Percentiles rank a stretch among this genome's conserved stretches.
These are phyloP conservation scores for Chymomyza caudatula DNA, from an alignment of 2,888 invertebrate genomes.

Conservation along the genomic window DNA sequence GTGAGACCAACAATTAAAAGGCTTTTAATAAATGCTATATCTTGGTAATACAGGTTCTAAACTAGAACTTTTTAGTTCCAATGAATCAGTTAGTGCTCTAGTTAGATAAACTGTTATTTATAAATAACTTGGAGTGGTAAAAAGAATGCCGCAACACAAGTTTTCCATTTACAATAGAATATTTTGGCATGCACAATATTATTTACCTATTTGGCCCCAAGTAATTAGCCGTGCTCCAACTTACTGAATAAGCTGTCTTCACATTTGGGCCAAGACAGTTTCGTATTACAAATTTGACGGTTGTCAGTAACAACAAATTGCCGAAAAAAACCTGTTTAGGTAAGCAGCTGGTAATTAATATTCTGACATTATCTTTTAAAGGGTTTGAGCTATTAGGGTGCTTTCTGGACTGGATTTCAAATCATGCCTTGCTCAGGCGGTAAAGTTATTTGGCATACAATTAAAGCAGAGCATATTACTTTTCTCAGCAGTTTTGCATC, in stretches of 20 bases:
- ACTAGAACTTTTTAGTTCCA: not conserved
- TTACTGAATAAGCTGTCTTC: slow-evolving; percentile 28
- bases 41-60: no score
- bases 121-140: no score
- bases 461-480: not conserved
- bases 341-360: slow-evolving; percentile 55
- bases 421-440: not conserved
- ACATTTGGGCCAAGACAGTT: slow-evolving; percentile 4
- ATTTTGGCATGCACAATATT: not conserved
- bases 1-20: not conserved
- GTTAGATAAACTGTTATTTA: not conserved
- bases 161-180: no score
- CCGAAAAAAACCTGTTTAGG: slow-evolving; percentile 35
- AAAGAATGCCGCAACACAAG: not conserved
- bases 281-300: slow-evolving; percentile 44
- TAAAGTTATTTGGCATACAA: not conserved
- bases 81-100: not conserved
- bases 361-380: slow-evolving; percentile 25
- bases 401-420: not conserved
- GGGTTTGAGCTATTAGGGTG: not conserved
- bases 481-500: not conserved
- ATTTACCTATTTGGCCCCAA: not conserved
- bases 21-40: not conserved
- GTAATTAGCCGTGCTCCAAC: not conserved
- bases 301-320: slow-evolving; percentile 30